A percentile compares a stretch with the other conserved stretches of the same genome.
These are phyloP conservation scores for Pocillopora meandrina DNA, from an alignment of 92 coral and sea anemone genomes.

Conservation along the genomic window DNA sequence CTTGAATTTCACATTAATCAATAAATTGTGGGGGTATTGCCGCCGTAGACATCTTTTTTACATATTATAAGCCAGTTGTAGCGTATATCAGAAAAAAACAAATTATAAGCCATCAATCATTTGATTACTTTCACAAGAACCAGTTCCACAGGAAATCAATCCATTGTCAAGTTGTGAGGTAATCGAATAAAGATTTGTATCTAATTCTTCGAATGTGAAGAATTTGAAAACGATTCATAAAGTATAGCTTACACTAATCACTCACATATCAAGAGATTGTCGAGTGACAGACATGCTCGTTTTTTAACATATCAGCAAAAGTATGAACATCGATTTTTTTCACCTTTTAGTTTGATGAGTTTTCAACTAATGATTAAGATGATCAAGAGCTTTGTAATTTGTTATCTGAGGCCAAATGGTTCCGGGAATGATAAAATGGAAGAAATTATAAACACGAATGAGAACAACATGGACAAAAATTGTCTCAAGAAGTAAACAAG, in stretches of 20 bases:
- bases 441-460: neutral
- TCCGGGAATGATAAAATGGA: neutral
- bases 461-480: neutral
- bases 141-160: constrained; percentile 56
- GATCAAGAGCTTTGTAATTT: constrained; percentile 32
- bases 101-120: neutral
- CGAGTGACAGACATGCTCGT: too few species aligned
- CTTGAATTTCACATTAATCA: too few species aligned
- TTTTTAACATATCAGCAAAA: neutral
- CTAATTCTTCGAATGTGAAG: neutral
- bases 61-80: neutral
- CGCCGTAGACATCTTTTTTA: neutral
- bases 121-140: constrained; percentile 32
- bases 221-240: neutral
- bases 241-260: neutral
- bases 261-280: neutral
- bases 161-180: constrained; percentile 41
- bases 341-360: constrained; percentile 9
- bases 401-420: neutral
- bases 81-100: neutral
- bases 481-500: neutral
- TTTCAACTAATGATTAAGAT: constrained; percentile 1
- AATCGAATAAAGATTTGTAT: neutral
- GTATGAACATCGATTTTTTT: neutral
- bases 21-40: neutral